Base-by-base conservation (phyloP, 2,113 vertebrate species). In the Megaceryle maxima region DNA sequence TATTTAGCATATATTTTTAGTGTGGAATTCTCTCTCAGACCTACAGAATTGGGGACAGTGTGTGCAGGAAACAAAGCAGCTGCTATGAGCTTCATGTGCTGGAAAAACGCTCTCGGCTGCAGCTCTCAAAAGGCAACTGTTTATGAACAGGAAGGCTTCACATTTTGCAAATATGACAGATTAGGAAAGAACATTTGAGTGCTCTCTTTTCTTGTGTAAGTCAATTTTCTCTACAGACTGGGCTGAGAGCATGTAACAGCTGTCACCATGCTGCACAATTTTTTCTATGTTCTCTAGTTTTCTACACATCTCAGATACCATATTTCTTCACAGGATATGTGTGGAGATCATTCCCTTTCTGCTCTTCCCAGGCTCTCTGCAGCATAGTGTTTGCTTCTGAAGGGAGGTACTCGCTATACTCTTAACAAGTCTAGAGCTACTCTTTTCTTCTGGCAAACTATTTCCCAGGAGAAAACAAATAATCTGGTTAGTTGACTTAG, bases 111-210 rank as follows among this genome's bases (percentile, higher is more conserved):
- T 73, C 63, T 73, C 63, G 59, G 90, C 50, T 48, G 55, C 50
- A 90, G 68, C 67, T 74, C 82, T 92, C 75, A 88, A 93, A 95
- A 84, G 59, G 50, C 82, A 92, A 92, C 72, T 73, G 55, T 91
- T 92, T 60, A 67, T 0, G 6, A 91, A 80, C n/a, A 90, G 59
- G 85, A 92, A 74, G 75, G 19, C 55, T 59, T 79, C n/a, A 57
- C 22, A 37, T 76, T 78, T 94, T 85, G 53, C 43, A 80, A 75
- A 41, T 8, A 81, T 25, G 46, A 85, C 22, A 57, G 50, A 91
- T 57, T 26, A 48, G 18, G 57, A 90, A 74, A 80, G 43, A 96
- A n/a, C 43, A 88, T 88, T 68, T 76, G 37, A 92, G 41, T 48
- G 13, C 28, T 86, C 56, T 79, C 67, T 83, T 83, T 59, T 57